Evolutionary conservation across 1,140 invertebrate genomes (phyloP).

Genomic region (Pteromalus puparum): DNA sequence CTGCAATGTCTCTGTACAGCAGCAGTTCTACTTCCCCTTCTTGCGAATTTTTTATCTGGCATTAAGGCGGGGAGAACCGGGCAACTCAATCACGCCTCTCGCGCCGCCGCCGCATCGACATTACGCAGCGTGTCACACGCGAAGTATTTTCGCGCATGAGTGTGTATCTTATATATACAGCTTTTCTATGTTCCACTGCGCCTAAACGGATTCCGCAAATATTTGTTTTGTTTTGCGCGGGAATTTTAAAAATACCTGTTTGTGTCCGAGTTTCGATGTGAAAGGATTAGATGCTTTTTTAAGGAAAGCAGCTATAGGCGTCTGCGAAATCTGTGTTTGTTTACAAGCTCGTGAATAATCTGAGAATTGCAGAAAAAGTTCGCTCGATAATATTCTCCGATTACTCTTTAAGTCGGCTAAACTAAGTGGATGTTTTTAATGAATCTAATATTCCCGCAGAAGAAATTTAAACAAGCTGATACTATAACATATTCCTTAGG

Average conservation of each 20-base stretch:
- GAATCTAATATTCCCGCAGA: conserved; percentile 37
- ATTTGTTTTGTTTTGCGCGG: neutral
- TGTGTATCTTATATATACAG: too few species aligned
- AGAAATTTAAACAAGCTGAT: conserved; percentile 30
- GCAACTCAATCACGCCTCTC: conserved; percentile 46
- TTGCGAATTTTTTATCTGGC: conserved; percentile 51
- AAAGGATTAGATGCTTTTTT: neutral
- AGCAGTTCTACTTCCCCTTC: too few species aligned
- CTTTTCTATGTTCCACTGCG: too few species aligned
- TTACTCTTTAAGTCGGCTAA: too few species aligned
- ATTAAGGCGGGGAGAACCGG: conserved; percentile 31
- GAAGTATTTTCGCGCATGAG: neutral
- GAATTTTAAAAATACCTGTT: neutral
- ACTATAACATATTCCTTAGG: neutral
- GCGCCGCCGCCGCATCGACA: neutral
- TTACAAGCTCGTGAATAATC: too few species aligned
- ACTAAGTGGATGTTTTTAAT: neutral
- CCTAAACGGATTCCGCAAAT: conserved; percentile 40
- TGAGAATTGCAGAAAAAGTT: too few species aligned
- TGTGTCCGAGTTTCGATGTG: neutral
- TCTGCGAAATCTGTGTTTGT: too few species aligned
- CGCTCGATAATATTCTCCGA: too few species aligned
- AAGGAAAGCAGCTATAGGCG: too few species aligned
- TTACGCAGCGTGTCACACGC: neutral
- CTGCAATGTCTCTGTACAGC: too few species aligned